Evolutionary conservation across 2,888 invertebrate genomes (phyloP), one percentile per base, ranked within the genome.

Genomic region (Cactoblastis cactorum): DNA sequence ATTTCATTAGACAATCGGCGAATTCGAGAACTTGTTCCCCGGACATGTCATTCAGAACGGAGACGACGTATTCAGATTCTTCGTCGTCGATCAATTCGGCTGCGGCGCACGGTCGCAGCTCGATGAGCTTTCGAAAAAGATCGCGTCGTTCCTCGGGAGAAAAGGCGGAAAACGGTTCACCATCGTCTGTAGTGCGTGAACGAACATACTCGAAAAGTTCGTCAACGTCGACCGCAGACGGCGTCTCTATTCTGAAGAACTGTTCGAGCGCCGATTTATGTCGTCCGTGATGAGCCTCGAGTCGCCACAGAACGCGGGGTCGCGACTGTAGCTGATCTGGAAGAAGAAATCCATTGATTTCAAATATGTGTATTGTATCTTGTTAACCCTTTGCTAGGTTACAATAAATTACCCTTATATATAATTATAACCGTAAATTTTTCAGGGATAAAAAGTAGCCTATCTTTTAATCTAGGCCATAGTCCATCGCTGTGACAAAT

Each of bases 161-260:
- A 32, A 72, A 55, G 1, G 71, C 62, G 45, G 70, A 64, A 11
- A 81, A 52, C 6, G 63, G 58, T 14, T 53, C 65, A 1, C 56
- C 60, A 14, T 73, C 74, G 6, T 62, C 61, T 5, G 71, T 74
- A 17, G 71, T 53, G 9, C 69, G 63, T 1, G 70, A 58, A 33
- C 71, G 71, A 32, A 86, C 61, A 50, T 77, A 83, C 34, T 83
- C 80, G 57, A 86, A 83, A 1, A 88, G 64, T 61, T 88, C 86
- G 52, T 85, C 80, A 24, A 81, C 51, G 55, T 88, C 88, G 1
- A 59, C 45, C 11, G 60, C 57, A 12, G 83, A 80, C 0, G 78
- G 81, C n/a, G 60, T 32, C 3, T 59, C 58, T 50, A 87, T 78
- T 47, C 69, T 61, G 32, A 85, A 78, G 59, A 86, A 85, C n/a